Evolutionary conservation across 2,888 invertebrate species (phyloP).

Genomic region (Nymphalis urticae): DNA sequence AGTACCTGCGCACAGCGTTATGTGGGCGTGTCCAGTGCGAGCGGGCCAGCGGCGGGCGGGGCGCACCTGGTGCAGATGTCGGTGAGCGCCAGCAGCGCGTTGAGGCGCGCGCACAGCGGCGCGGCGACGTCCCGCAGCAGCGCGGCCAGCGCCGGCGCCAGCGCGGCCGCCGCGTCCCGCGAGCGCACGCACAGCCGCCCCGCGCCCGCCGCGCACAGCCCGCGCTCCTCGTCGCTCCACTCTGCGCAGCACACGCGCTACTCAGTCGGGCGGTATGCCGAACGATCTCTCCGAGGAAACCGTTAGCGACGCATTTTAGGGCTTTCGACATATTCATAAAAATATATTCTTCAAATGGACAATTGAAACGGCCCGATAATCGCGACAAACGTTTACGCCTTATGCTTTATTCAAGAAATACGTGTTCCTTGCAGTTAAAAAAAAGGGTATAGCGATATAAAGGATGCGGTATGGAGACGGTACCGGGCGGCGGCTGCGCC

Average conservation of each 20-base stretch:
- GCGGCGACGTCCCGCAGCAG: constrained; percentile 76
- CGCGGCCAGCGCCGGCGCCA: constrained; percentile 83
- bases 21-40: background rate
- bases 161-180: constrained; percentile 82
- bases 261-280: background rate
- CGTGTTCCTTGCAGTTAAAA: too few relatives aligned
- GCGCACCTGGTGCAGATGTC: constrained; percentile 84
- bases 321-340: too few relatives aligned
- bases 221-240: constrained; percentile 51
- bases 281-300: background rate
- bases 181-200: constrained; percentile 84
- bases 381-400: too few relatives aligned
- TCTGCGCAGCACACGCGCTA: constrained; percentile 40
- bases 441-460: too few relatives aligned
- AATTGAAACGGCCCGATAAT: too few relatives aligned
- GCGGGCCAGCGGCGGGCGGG: background rate
- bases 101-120: constrained; percentile 82
- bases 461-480: constrained; percentile 33
- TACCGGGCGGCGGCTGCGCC: constrained; percentile 54
- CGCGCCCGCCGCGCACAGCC: constrained; percentile 61
- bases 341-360: too few relatives aligned
- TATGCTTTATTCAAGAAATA: too few relatives aligned
- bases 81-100: constrained; percentile 84
- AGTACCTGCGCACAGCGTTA: constrained; percentile 75
- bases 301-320: background rate